These are phyloP conservation scores for Asbolus verrucosus DNA, from an alignment of 1,140 invertebrate genomes.

Conservation along the genomic window DNA sequence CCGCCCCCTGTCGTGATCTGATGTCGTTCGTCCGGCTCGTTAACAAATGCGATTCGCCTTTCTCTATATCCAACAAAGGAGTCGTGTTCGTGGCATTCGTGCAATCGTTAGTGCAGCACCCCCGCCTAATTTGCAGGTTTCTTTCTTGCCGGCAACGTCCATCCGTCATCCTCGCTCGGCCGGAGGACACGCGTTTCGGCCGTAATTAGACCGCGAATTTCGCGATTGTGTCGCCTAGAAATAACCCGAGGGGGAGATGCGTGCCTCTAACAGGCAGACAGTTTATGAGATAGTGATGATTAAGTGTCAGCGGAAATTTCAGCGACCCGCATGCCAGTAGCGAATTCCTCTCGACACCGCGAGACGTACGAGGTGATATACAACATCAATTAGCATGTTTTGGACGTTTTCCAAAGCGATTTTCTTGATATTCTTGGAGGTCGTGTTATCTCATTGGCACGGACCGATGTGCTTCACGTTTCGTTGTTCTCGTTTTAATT, in stretches of 20 bases:
- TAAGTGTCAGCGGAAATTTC: constrained; percentile 8
- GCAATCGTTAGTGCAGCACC: constrained; percentile 3
- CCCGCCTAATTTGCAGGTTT: constrained; percentile 9
- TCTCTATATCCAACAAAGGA: not conserved
- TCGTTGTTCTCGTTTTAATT: constrained; percentile 4
- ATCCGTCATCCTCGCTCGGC: not conserved
- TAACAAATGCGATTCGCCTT: constrained; percentile 6
- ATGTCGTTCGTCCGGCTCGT: constrained; percentile 14
- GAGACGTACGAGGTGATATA: constrained; percentile 6
- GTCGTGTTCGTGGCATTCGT: constrained; percentile 22
- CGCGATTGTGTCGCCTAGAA: no score
- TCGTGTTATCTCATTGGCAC: no score
- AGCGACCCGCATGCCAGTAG: constrained; percentile 2
- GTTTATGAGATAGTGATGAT: not conserved
- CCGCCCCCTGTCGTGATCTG: constrained; percentile 14
- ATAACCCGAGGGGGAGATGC: no score
- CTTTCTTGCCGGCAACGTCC: not conserved
- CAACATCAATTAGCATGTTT: constrained; percentile 24
- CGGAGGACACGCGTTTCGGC: no score
- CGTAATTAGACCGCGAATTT: no score
- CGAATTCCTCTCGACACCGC: not conserved
- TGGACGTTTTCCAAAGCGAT: constrained; percentile 20
- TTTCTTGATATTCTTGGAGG: constrained; percentile 4
- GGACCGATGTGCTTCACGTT: not conserved
- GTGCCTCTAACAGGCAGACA: not conserved